A percentile compares a stretch with the other conserved stretches of the same genome.
Conservation (phyloP, 2,888 invertebrate species). For the Taphrorychus bicolor region DNA sequence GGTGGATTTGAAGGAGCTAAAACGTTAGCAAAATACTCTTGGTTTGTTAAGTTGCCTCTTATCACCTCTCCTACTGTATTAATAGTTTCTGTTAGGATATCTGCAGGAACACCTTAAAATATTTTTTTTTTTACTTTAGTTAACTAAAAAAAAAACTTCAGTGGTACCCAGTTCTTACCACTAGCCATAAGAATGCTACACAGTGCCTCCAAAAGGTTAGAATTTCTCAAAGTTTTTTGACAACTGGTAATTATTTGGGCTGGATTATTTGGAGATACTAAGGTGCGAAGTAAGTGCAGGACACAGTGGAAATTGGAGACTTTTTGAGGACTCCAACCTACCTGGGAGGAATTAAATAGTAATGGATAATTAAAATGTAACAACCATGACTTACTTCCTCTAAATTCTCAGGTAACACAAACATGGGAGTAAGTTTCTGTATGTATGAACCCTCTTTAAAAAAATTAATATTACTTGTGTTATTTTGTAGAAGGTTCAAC, state of each 20-base stretch:
- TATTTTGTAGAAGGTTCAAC: slow-evolving; percentile 92
- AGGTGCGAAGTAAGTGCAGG: slow-evolving; percentile 85
- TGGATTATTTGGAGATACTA: slow-evolving; percentile 94
- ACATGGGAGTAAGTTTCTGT: slow-evolving; percentile 88
- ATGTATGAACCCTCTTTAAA: slow-evolving; percentile 98
- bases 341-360: no score
- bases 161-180: slow-evolving; percentile 61
- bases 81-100: slow-evolving; percentile 95
- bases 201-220: slow-evolving; percentile 80
- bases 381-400: slow-evolving; percentile 63
- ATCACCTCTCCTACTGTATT: slow-evolving; percentile 93
- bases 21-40: slow-evolving; percentile 88
- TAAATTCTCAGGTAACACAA: slow-evolving; percentile 74
- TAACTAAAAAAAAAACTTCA: neutral
- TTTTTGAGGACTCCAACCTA: slow-evolving; percentile 91
- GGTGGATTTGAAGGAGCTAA: slow-evolving; percentile 94
- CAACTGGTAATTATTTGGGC: slow-evolving; percentile 80
- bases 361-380: neutral
- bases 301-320: slow-evolving; percentile 93
- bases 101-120: slow-evolving; percentile 78
- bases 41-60: slow-evolving; percentile 87
- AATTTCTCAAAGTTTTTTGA: slow-evolving; percentile 87
- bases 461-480: slow-evolving; percentile 97
- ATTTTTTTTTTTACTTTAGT: neutral
- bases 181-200: slow-evolving; percentile 94